Evolutionary conservation across 1,140 invertebrate species (phyloP).

Genomic region (Pristionchus pacificus): DNA sequence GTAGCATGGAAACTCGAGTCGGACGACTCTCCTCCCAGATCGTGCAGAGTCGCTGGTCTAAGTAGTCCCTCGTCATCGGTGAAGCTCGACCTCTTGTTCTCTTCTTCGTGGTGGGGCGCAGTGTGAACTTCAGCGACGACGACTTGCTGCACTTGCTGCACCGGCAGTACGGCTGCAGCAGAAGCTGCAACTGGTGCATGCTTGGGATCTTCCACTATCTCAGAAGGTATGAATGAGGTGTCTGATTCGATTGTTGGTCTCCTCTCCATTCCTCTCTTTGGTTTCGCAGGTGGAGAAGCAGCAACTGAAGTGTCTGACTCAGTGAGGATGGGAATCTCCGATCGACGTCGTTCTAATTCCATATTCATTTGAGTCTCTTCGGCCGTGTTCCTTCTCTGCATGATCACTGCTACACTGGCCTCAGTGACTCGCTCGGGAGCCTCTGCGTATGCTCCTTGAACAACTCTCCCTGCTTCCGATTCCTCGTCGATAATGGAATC

Average conservation of each 20-base stretch:
- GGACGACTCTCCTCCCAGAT: neutral
- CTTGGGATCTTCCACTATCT: neutral
- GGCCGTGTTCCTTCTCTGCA: neutral
- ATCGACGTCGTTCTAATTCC: neutral
- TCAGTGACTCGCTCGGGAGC: neutral
- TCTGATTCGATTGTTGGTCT: neutral
- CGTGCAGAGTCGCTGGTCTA: neutral
- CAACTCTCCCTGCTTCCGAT: no score
- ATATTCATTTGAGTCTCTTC: neutral
- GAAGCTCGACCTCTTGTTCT: neutral
- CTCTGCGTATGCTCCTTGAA: no score
- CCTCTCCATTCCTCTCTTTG: neutral
- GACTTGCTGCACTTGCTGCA: no score
- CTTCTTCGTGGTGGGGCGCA: no score
- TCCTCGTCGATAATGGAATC: no score
- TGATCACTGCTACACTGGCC: neutral
- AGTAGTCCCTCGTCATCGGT: slow-evolving; percentile 1
- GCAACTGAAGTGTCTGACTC: neutral
- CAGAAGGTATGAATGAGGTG: neutral
- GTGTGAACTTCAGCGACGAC: no score
- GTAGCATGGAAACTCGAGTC: neutral
- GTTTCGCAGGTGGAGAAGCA: neutral
- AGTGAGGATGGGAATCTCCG: neutral
- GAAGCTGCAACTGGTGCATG: neutral
- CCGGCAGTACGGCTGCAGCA: neutral